A percentile compares a stretch with the other conserved stretches of the same genome.
Conservation (phyloP, 2,888 invertebrate species). For the Dicyrtomina minuta region DNA sequence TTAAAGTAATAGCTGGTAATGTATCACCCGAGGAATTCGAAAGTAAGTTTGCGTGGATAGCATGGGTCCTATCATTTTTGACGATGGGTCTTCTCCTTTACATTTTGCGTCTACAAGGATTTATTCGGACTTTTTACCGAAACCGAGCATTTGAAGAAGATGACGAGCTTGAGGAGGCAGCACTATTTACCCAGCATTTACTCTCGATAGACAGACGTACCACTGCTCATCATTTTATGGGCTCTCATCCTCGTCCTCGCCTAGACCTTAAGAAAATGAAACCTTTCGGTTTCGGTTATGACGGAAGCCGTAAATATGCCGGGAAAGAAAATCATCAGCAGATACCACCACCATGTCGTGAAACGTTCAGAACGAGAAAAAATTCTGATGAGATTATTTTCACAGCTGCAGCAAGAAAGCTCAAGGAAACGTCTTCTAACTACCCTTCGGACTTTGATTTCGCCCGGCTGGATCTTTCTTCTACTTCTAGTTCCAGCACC, state of each 20-base stretch:
- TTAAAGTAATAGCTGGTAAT: no score
- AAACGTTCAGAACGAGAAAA: no score
- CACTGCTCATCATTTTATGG: not conserved
- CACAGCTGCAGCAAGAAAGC: not conserved
- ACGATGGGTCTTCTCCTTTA: not conserved
- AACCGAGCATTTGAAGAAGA: not conserved
- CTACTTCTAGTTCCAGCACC: no score
- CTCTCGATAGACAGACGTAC: not conserved
- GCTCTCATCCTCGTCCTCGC: no score
- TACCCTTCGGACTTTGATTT: not conserved
- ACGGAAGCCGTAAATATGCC: not conserved
- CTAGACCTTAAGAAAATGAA: not conserved
- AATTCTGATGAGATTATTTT: not conserved
- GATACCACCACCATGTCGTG: not conserved
- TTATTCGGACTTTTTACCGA: not conserved
- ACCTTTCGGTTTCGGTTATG: not conserved
- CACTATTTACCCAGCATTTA: not conserved
- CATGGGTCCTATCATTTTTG: not conserved
- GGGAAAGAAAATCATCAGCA: not conserved
- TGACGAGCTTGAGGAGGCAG: not conserved
- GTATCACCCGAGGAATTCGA: no score
- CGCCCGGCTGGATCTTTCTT: no score
- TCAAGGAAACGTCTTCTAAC: not conserved
- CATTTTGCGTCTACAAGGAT: not conserved
- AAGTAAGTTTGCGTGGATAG: not conserved